Percentiles rank a stretch among this genome's conserved stretches.
These are phyloP conservation scores for Ammodytes dubius DNA, from an alignment of 2,113 vertebrate genomes.

Conservation along the genomic window DNA sequence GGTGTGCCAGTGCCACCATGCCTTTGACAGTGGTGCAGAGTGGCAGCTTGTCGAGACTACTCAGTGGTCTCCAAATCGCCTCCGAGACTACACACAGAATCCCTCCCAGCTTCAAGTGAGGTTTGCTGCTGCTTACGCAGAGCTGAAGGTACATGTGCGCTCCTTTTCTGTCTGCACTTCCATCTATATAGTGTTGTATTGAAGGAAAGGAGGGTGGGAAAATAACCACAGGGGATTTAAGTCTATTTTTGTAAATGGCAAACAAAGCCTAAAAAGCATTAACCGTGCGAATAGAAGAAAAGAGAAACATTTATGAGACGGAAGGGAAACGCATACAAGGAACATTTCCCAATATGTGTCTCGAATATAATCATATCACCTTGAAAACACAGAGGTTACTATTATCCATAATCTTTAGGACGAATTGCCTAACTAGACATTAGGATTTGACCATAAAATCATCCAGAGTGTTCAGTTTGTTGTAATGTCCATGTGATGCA, in stretches of 20 bases:
- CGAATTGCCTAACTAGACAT: neutral
- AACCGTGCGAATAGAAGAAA: neutral
- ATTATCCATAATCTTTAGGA: neutral
- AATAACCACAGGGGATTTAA: slow-evolving; percentile 28
- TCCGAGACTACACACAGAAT: slow-evolving; percentile 14
- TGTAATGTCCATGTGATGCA: slow-evolving; percentile 5
- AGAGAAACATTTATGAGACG: neutral
- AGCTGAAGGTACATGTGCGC: slow-evolving; percentile 35
- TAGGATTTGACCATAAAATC: slow-evolving; percentile 8
- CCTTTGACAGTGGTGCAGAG: slow-evolving; percentile 58
- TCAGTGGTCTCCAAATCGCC: slow-evolving; percentile 47
- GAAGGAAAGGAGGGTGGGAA: slow-evolving; percentile 15
- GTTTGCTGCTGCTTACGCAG: slow-evolving; percentile 18
- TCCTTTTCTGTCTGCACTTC: neutral
- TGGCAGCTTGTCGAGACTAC: slow-evolving; percentile 60
- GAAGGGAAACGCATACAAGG: neutral
- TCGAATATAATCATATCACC: neutral
- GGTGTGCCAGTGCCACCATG: slow-evolving; percentile 42
- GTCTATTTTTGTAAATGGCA: slow-evolving; percentile 37
- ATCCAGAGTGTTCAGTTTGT: neutral
- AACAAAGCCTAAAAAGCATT: slow-evolving; percentile 17
- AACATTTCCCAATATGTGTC: neutral
- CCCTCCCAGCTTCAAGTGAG: slow-evolving; percentile 10
- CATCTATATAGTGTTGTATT: slow-evolving; percentile 10
- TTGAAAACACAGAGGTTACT: neutral